These are phyloP conservation scores for Cherax destructor DNA, from an alignment of 1,140 invertebrate species.

Conservation along the genomic window DNA sequence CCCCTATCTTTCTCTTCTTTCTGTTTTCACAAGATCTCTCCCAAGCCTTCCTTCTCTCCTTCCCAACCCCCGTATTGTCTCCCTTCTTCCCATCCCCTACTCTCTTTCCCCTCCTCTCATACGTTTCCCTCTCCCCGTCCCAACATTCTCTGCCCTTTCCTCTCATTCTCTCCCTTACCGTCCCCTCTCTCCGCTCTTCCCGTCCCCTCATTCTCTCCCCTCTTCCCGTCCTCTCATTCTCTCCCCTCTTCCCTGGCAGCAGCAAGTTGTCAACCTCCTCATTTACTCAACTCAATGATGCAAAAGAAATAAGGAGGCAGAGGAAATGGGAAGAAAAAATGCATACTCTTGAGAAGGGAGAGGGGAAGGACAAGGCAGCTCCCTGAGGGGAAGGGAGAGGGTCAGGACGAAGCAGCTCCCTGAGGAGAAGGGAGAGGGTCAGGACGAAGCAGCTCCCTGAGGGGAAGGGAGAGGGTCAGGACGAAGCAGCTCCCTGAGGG, in stretches of 20 bases:
- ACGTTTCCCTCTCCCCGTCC: neutral
- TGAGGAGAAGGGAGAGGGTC: no score
- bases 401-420: no score
- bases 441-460: no score
- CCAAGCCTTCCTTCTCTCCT: no score
- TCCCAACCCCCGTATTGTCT: no score
- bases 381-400: no score
- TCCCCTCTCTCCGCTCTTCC: no score
- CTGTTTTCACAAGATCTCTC: neutral
- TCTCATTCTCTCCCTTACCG: neutral
- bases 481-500: no score
- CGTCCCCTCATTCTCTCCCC: neutral
- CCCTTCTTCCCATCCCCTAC: neutral
- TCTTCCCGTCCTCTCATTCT: neutral
- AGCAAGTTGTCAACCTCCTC: neutral
- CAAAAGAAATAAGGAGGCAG: neutral
- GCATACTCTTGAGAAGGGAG: no score
- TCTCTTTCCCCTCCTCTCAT: no score
- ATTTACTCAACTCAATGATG: neutral
- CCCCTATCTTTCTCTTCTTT: conserved; percentile 5
- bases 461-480: no score
- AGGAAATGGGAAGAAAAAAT: neutral
- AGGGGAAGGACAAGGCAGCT: no score
- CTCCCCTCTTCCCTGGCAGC: neutral
- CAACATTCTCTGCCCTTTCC: neutral